Base-by-base conservation (phyloP, 1,140 invertebrate species). In the Leptinotarsa defecta region DNA sequence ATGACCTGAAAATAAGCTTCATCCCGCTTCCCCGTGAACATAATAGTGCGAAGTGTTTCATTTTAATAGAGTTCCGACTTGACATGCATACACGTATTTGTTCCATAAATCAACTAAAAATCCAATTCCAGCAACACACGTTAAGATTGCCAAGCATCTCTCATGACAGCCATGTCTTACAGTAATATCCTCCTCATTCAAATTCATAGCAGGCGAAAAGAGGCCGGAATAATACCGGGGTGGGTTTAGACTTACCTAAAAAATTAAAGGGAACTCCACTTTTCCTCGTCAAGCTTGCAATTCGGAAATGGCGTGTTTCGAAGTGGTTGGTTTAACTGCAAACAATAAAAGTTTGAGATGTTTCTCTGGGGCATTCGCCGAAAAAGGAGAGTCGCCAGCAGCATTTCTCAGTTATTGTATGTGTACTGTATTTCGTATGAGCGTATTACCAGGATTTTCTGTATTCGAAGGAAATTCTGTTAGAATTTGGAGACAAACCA, bases 31-130 rank as follows among this genome's bases (percentile, higher is more conserved):
- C 17, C 52, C 52, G 34, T 73, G 52, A 65, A 43, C 48, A n/a
- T 52, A 48, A 73, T 73, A 52, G 71, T 65, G 61, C 22, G 63
- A 73, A 73, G 61, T 73, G 62, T 73, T 73, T 73, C 48, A 64
- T 65, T 73, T 65, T 73, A 65, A 73, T 73, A 34, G 63, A 19
- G 52, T 65, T 65, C 48, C 48, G 34, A 11, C 68, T 77, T 72
- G 65, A 75, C 73, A 77, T 77, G 73, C 76, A 75, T 68, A 67
- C 77, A 78, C 77, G 77, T 76, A 76, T 78, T 78, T 76, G 68
- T 76, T 69, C 73, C 74, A 78, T 78, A 78, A 78, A 78, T 78
- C 77, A 78, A 65, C 65, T 63, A 78, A 78, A 76, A 78, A 78
- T 78, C 77, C 74, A 73, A 78, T 76, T 78, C 48, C 27, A 48